Conservation (phyloP, 2,888 invertebrate genomes). For the Linnaemya vulpina region DNA sequence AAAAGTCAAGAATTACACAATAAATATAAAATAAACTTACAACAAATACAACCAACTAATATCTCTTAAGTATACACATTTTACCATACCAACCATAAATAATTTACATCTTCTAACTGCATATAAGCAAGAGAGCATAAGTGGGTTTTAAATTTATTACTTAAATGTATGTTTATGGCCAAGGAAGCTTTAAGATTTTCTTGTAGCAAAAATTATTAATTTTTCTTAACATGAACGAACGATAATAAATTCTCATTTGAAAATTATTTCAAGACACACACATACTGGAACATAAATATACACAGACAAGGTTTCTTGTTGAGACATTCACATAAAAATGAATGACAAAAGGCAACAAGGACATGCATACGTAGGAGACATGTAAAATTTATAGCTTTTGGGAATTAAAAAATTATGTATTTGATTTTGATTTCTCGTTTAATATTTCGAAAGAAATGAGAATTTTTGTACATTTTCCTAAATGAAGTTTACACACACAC, state of each 20-base stretch:
- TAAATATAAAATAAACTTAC: conserved; percentile 22
- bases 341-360: background rate
- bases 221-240: conserved; percentile 40
- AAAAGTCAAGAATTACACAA: conserved; percentile 42
- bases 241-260: conserved; percentile 55
- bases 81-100: conserved; percentile 2
- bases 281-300: background rate
- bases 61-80: conserved; percentile 19
- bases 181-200: conserved; percentile 24
- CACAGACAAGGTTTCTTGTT: background rate
- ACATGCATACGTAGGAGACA: background rate
- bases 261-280: background rate
- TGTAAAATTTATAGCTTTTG: conserved; percentile 18
- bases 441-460: background rate
- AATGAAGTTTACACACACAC: conserved; percentile 8
- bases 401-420: conserved; percentile 19
- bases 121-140: conserved; percentile 21
- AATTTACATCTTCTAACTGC: conserved; percentile 13
- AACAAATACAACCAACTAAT: background rate
- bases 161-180: conserved; percentile 21
- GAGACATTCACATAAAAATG: background rate
- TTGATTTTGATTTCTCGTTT: conserved; percentile 9
- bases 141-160: conserved; percentile 10
- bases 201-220: conserved; percentile 43
- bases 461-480: background rate